Evolutionary conservation across 2,888 invertebrate genomes (phyloP), one percentile per base, ranked within the genome.

Genomic region (Eupithecia subfuscata): DNA sequence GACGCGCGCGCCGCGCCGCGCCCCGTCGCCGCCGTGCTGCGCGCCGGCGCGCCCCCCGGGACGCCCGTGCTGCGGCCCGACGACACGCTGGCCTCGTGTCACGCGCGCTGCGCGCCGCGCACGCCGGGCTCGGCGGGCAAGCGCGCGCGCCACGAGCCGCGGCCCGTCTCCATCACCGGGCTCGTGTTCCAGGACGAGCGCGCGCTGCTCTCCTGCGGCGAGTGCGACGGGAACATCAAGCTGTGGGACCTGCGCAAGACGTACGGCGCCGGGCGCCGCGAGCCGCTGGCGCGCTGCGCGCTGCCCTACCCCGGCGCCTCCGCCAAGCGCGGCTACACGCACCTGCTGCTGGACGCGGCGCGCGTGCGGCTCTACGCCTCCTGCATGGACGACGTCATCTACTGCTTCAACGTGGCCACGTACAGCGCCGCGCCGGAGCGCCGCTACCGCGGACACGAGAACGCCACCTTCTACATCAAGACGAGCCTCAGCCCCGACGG

Each of bases 201-300:
- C 80, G 97, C 97, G 7, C 93, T 99, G 2, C 95, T 98, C 67
- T 98, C 98, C 0, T 97, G 98, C 86, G 98, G 98, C 0, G 97
- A 98, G 74, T 97, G 97, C 65, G 98, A 98, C 91, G 98, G 98
- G 0, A 92, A 96, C 79, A 97, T 98, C 74, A 98, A 98, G 91
- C 96, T 97, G 2, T 98, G 98, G 98, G 98, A 99, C 90, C 88
- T 98, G 43, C 94, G 98, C 48, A 97, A 98, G 86, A 97, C 96
- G 85, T 98, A 98, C 87, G 96, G 95, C 16, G 94, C 94, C 7
- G 95, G 96, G 83, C 96, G 96, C 85, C 95, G 96, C 70, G 96
- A 97, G 76, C 97, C 98, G 0, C 85, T 96, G 65, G 97, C 98
- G 0, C 97, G 97, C 82, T 95, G 96, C 84, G 95, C 95, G 18